Evolutionary conservation across 2,113 vertebrate genomes (phyloP).

Genomic region (Bufo gargarizans): DNA sequence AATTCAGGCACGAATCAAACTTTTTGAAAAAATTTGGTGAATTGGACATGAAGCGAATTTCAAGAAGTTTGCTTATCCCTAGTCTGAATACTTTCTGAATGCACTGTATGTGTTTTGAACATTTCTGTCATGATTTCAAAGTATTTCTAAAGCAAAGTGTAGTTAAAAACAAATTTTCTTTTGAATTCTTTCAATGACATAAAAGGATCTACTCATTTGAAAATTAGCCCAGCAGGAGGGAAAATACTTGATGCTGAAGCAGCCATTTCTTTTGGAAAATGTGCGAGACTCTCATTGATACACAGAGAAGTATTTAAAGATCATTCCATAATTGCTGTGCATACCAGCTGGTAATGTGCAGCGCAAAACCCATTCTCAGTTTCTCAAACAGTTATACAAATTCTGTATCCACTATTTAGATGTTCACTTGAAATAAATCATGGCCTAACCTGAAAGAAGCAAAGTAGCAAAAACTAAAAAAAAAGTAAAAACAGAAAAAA

Average conservation of each 20-base stretch:
- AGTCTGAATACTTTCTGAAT: slow-evolving; percentile 7
- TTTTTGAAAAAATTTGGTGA: too few relatives aligned
- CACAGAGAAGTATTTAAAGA: slow-evolving; percentile 57
- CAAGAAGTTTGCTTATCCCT: too few relatives aligned
- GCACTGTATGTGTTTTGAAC: slow-evolving; percentile 43
- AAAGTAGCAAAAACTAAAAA: neutral
- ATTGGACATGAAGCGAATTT: too few relatives aligned
- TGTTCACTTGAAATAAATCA: slow-evolving; percentile 39
- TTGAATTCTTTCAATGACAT: slow-evolving; percentile 51
- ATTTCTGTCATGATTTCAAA: slow-evolving; percentile 54
- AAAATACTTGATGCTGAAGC: slow-evolving; percentile 57
- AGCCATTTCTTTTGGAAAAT: slow-evolving; percentile 57
- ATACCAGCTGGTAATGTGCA: slow-evolving; percentile 50
- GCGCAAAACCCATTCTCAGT: slow-evolving; percentile 34
- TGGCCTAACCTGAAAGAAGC: slow-evolving; percentile 2
- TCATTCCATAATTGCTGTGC: slow-evolving; percentile 57
- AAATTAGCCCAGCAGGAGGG: slow-evolving; percentile 55
- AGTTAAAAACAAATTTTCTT: slow-evolving; percentile 54
- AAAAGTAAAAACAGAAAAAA: neutral
- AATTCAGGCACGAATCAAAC: too few relatives aligned
- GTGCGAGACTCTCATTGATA: slow-evolving; percentile 56
- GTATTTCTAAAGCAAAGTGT: slow-evolving; percentile 50
- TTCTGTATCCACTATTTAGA: slow-evolving; percentile 25
- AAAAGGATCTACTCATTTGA: slow-evolving; percentile 59
- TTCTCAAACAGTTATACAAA: slow-evolving; percentile 37